Evolutionary conservation across 2,888 invertebrate genomes (phyloP).

Genomic region (Mesopsocus fuscifrons): DNA sequence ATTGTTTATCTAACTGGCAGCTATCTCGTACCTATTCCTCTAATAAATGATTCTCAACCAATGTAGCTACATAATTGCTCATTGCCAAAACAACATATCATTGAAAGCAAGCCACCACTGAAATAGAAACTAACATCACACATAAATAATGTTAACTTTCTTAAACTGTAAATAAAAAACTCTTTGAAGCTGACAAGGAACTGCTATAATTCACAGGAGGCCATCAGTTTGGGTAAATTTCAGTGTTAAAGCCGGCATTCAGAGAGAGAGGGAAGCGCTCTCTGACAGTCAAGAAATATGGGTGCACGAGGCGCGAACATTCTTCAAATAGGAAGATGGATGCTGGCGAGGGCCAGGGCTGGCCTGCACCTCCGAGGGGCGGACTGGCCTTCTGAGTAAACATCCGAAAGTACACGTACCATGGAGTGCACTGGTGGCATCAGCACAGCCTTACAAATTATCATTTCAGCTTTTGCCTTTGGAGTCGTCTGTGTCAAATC

Average conservation of each 20-base stretch:
- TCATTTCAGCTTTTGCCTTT: too few species aligned
- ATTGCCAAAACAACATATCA: too few species aligned
- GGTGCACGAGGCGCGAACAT: conserved; percentile 9
- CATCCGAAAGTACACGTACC: too few species aligned
- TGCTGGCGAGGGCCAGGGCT: not conserved
- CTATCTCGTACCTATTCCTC: too few species aligned
- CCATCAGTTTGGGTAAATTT: conserved; percentile 9
- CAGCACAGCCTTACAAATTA: too few species aligned
- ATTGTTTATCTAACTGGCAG: too few species aligned
- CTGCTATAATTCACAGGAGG: conserved; percentile 4
- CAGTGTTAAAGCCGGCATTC: not conserved
- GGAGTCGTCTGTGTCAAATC: too few species aligned
- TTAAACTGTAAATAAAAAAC: conserved; percentile 10
- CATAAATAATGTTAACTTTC: conserved; percentile 10
- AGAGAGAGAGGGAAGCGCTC: conserved; percentile 5
- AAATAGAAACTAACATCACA: conserved; percentile 8
- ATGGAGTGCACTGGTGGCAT: too few species aligned
- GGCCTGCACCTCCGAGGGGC: not conserved
- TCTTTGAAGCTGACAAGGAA: conserved; percentile 10
- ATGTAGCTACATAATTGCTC: too few species aligned
- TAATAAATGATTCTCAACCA: too few species aligned
- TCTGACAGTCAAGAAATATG: conserved; percentile 9
- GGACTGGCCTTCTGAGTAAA: not conserved
- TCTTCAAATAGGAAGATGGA: conserved; percentile 9
- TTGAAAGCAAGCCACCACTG: too few species aligned